Conservation (phyloP, 2,113 vertebrate species). For the Nansenia antarctica region DNA sequence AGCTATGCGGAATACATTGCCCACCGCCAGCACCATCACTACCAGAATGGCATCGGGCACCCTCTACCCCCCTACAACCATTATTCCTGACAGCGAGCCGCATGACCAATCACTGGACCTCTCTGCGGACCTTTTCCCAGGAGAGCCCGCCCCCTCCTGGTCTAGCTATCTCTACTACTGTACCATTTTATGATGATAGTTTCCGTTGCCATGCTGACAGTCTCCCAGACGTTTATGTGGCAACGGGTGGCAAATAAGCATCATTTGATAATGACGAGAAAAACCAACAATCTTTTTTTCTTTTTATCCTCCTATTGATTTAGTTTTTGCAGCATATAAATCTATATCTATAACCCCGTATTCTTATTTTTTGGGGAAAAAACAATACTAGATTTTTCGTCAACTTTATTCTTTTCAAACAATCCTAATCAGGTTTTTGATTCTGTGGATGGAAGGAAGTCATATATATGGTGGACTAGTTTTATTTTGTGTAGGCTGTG, state of each 20-base stretch:
- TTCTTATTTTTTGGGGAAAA: constrained; percentile 60
- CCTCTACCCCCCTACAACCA: constrained; percentile 98
- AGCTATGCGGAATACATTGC: constrained; percentile 98
- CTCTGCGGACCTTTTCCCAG: constrained; percentile 98
- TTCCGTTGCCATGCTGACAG: constrained; percentile 93
- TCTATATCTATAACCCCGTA: constrained; percentile 63
- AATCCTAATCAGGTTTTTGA: constrained; percentile 85
- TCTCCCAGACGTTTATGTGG: constrained; percentile 81
- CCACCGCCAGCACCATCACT: constrained; percentile 98
- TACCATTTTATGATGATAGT: constrained; percentile 99
- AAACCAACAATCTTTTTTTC: constrained; percentile 67
- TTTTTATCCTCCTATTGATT: constrained; percentile 81
- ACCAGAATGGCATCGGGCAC: constrained; percentile 99
- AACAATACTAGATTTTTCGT: constrained; percentile 69
- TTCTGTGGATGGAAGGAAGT: constrained; percentile 95
- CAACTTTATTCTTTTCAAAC: constrained; percentile 61
- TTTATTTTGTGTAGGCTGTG: constrained; percentile 59
- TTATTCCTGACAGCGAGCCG: constrained; percentile 99
- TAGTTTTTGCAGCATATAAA: constrained; percentile 90
- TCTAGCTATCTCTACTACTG: constrained; percentile 99
- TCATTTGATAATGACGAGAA: constrained; percentile 78
- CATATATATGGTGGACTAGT: constrained; percentile 45
- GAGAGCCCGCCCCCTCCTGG: constrained; percentile 97
- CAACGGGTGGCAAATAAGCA: constrained; percentile 90
- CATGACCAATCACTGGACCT: constrained; percentile 99